These are phyloP conservation scores for Barbus barbus DNA, from an alignment of 2,113 vertebrate genomes.

Conservation along the genomic window DNA sequence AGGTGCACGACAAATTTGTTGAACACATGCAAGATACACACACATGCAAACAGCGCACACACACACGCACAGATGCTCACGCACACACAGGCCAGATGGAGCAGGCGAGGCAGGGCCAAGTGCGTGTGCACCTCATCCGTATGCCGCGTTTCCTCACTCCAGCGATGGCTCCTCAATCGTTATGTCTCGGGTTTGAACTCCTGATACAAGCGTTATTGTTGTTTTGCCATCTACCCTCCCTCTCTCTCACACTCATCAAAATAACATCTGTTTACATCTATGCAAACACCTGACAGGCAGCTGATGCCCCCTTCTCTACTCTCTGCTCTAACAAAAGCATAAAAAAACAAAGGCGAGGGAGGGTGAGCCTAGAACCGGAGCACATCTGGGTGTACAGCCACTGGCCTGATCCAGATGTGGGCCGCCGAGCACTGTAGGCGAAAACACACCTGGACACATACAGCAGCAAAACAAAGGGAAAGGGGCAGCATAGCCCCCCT, in stretches of 20 bases:
- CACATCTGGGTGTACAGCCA: constrained; percentile 60
- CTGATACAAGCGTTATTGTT: constrained; percentile 57
- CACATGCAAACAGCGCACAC: constrained; percentile 28
- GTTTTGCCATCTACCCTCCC: constrained; percentile 48
- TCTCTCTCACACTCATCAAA: constrained; percentile 67
- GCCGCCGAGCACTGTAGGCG: constrained; percentile 40
- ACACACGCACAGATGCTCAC: constrained; percentile 56
- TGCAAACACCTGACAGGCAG: constrained; percentile 76
- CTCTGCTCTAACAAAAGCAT: constrained; percentile 21
- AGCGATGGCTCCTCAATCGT: constrained; percentile 67
- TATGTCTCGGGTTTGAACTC: constrained; percentile 69
- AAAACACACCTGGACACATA: constrained; percentile 60
- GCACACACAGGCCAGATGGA: constrained; percentile 68
- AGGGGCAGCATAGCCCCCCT: neutral
- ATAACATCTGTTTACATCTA: constrained; percentile 79
- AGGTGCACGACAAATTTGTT: constrained; percentile 29
- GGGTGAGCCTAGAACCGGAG: constrained; percentile 42
- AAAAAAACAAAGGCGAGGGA: constrained; percentile 30
- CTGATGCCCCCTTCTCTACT: constrained; percentile 63
- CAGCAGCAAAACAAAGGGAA: constrained; percentile 39
- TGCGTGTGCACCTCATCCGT: constrained; percentile 44
- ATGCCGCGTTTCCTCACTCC: constrained; percentile 58
- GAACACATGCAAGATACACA: constrained; percentile 38
- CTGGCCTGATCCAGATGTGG: constrained; percentile 61
- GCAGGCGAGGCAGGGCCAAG: constrained; percentile 45